Conservation (phyloP, 1,140 invertebrate species). For the Aphelinus certus region DNA sequence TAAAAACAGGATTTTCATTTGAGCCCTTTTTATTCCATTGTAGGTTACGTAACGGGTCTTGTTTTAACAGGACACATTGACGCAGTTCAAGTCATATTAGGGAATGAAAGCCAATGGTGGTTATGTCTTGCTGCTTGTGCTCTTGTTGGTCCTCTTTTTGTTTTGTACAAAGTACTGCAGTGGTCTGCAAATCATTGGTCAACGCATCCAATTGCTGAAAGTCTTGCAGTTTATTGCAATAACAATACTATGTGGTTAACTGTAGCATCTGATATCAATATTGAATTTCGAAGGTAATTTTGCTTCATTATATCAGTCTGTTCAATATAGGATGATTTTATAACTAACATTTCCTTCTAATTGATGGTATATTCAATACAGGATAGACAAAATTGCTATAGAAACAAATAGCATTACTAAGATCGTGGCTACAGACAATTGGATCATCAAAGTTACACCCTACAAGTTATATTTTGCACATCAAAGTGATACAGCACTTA, state of each 20-base stretch:
- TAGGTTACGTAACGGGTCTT: slow-evolving; percentile 72
- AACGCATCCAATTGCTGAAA: slow-evolving; percentile 79
- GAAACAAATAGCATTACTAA: slow-evolving; percentile 74
- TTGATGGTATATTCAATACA: slow-evolving; percentile 58
- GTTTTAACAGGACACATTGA: slow-evolving; percentile 65
- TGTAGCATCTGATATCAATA: slow-evolving; percentile 79
- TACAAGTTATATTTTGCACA: slow-evolving; percentile 80
- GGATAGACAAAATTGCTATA: slow-evolving; percentile 80
- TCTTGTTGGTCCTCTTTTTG: slow-evolving; percentile 58
- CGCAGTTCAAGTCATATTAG: slow-evolving; percentile 57
- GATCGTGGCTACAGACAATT: slow-evolving; percentile 84
- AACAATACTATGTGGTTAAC: slow-evolving; percentile 71
- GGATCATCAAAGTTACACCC: slow-evolving; percentile 86
- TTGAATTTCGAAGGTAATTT: slow-evolving; percentile 77
- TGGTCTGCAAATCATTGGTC: slow-evolving; percentile 78
- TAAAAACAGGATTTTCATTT: too few species aligned
- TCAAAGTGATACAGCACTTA: slow-evolving; percentile 80
- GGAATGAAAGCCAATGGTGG: slow-evolving; percentile 58
- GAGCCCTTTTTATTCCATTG: neutral
- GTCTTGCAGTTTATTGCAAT: slow-evolving; percentile 73
- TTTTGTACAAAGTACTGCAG: slow-evolving; percentile 63
- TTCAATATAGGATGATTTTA: too few species aligned
- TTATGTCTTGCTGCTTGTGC: slow-evolving; percentile 55
- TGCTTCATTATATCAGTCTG: neutral
- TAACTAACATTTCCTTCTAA: neutral